Conservation (phyloP, 1,140 invertebrate species). For the Drosophila bocki region DNA sequence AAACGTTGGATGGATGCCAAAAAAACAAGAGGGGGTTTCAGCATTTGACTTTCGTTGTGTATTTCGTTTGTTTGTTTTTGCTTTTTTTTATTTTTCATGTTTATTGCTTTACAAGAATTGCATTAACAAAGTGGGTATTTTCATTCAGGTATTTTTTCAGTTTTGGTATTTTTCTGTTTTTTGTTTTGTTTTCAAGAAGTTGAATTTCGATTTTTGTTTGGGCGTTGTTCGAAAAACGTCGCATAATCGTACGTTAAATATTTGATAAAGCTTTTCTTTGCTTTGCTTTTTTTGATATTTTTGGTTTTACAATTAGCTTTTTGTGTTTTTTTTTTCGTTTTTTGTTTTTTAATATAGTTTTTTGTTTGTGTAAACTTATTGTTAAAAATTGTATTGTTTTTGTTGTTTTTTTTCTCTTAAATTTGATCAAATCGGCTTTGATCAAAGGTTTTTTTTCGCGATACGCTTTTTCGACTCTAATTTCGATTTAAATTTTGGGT, state of each 20-base stretch:
- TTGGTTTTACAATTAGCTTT: constrained; percentile 53
- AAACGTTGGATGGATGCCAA: constrained; percentile 59
- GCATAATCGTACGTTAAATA: constrained; percentile 76
- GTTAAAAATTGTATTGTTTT: constrained; percentile 46
- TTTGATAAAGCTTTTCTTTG: constrained; percentile 64
- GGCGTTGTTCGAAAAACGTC: constrained; percentile 85
- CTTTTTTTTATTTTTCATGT: constrained; percentile 44
- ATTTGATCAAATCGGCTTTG: constrained; percentile 38
- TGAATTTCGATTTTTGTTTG: constrained; percentile 97
- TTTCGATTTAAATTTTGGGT: constrained; percentile 39
- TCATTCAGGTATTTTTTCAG: constrained; percentile 19
- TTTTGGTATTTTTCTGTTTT: constrained; percentile 59
- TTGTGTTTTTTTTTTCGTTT: constrained; percentile 31
- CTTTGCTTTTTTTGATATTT: constrained; percentile 53
- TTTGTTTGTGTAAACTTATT: constrained; percentile 49
- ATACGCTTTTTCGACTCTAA: constrained; percentile 39
- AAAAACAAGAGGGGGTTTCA: constrained; percentile 82
- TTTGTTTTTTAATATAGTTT: constrained; percentile 35
- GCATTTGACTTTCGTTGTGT: constrained; percentile 81
- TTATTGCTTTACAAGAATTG: constrained; percentile 66
- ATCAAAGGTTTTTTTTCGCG: constrained; percentile 47
- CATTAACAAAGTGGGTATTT: constrained; percentile 37
- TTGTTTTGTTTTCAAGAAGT: constrained; percentile 90
- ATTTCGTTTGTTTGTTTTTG: constrained; percentile 63
- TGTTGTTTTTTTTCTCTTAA: constrained; percentile 44